Conservation (phyloP, 2,113 vertebrate species). For the Ranitomeya variabilis region DNA sequence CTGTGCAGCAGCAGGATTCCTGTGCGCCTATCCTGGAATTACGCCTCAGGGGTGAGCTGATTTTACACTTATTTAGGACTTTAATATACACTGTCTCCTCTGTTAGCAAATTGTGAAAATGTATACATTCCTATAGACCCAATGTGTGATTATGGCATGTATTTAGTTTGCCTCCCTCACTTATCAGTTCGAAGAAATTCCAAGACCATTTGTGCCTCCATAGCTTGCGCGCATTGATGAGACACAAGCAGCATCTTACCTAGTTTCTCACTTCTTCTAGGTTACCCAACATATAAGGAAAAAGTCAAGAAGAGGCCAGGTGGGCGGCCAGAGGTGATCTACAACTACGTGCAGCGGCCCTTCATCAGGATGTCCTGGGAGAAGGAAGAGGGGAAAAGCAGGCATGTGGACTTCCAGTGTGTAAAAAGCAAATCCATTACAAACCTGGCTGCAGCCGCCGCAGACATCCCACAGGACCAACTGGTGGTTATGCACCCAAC, state of each 20-base stretch:
- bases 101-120: too few relatives aligned
- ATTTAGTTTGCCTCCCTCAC: too few relatives aligned
- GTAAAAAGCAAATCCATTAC: constrained; percentile 99
- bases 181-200: too few relatives aligned
- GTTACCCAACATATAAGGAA: constrained; percentile 98
- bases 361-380: constrained; percentile 99
- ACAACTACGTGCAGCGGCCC: constrained; percentile 97
- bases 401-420: constrained; percentile 97
- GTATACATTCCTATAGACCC: too few relatives aligned
- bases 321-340: constrained; percentile 94
- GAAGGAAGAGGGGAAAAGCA: constrained; percentile 97
- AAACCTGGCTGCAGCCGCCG: constrained; percentile 91
- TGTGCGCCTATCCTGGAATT: too few relatives aligned
- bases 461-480: constrained; percentile 97
- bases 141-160: too few relatives aligned
- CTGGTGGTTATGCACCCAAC: constrained; percentile 94
- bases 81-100: too few relatives aligned
- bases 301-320: constrained; percentile 98
- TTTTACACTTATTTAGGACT: too few relatives aligned
- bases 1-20: too few relatives aligned
- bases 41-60: too few relatives aligned
- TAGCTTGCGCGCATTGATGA: too few relatives aligned
- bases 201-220: too few relatives aligned
- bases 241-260: background rate
- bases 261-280: constrained; percentile 63